These are phyloP conservation scores for Acanthurus tractus DNA, from an alignment of 2,797 vertebrate genomes.

Conservation along the genomic window DNA sequence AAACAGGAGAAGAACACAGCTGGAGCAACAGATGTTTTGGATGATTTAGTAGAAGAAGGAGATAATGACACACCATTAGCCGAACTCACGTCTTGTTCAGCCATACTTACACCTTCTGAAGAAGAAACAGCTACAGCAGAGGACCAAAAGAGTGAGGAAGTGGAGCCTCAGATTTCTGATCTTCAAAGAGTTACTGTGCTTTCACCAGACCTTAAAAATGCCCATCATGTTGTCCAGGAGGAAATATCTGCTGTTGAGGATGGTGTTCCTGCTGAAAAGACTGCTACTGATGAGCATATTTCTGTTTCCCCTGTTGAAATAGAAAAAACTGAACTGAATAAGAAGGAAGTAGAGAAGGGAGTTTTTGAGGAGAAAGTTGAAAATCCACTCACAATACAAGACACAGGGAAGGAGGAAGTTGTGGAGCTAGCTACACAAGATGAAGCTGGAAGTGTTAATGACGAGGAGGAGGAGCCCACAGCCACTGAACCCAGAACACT, in stretches of 20 bases:
- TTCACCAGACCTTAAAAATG: conserved; percentile 47
- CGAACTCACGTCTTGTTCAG: not conserved
- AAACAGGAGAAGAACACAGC: conserved; percentile 1
- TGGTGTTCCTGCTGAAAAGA: not conserved
- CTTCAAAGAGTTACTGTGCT: conserved; percentile 41
- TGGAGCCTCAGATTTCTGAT: not conserved
- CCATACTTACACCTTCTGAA: not conserved
- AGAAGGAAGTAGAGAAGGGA: not conserved
- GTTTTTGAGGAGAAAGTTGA: not conserved
- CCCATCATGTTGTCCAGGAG: not conserved
- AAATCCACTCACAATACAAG: not conserved
- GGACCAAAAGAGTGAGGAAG: conserved; percentile 7
- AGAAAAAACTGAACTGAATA: not conserved
- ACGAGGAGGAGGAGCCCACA: conserved; percentile 58
- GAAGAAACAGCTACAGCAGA: conserved; percentile 4
- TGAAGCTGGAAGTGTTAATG: not conserved
- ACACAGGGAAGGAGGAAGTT: not conserved
- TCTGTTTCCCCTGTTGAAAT: not conserved
- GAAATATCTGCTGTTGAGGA: not conserved
- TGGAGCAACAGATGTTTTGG: not conserved
- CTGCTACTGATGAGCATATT: not conserved
- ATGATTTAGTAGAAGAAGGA: not conserved
- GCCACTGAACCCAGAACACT: conserved; percentile 78
- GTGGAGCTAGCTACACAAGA: not conserved
- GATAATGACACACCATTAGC: not conserved